These are phyloP conservation scores for Oligia fasciuncula DNA, from an alignment of 2,888 invertebrate genomes.

Conservation along the genomic window DNA sequence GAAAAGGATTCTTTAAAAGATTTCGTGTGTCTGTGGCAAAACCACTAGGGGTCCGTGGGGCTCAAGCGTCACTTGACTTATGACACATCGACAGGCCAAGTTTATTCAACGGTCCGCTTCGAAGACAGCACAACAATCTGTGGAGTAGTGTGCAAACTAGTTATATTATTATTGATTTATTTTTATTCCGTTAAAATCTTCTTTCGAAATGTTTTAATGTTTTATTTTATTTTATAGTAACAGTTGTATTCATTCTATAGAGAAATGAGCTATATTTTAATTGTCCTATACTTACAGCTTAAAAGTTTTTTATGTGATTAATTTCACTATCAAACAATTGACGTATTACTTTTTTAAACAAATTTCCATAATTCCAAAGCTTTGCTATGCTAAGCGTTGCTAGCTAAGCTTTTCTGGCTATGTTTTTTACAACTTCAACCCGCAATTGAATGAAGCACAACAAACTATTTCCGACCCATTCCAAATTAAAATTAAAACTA, in stretches of 20 bases:
- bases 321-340: not conserved
- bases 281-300: not conserved
- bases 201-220: not conserved
- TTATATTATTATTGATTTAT: constrained; percentile 6
- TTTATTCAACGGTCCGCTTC: constrained; percentile 86
- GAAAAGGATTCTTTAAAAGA: constrained; percentile 31
- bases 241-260: no score
- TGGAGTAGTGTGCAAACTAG: constrained; percentile 71
- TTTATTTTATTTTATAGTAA: not conserved
- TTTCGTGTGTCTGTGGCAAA: constrained; percentile 69
- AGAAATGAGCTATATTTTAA: not conserved
- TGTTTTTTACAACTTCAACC: not conserved
- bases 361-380: not conserved
- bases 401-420: not conserved
- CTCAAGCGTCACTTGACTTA: constrained; percentile 79
- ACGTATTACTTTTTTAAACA: not conserved
- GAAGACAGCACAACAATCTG: constrained; percentile 75
- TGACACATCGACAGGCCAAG: constrained; percentile 89
- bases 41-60: constrained; percentile 72
- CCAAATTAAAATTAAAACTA: constrained; percentile 24
- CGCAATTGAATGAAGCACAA: not conserved
- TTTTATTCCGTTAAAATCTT: not conserved
- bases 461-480: not conserved
- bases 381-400: not conserved
- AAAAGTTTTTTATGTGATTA: not conserved